Base-by-base conservation (phyloP, 1,140 invertebrate species). In the Zaprionus africanus region DNA sequence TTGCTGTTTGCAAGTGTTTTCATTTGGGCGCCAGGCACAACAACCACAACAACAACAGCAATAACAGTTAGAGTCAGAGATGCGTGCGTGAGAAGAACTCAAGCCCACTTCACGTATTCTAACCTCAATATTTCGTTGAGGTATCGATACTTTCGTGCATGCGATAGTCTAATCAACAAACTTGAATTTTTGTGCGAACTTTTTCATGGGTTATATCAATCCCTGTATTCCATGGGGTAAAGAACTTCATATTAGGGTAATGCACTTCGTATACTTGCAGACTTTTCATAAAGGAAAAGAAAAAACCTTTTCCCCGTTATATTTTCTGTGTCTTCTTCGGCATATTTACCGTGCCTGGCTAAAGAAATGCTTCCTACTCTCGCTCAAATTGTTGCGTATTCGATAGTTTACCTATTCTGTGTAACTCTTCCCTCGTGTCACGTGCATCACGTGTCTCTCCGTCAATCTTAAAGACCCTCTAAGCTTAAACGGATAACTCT, bases 11-110 rank as follows among this genome's bases (percentile, higher is more conserved):
- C 24, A 28, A 26, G 19, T 53, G 49, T 64, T 43, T 54, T 28
- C 51, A 63, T 79, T 79, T 43, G 62, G 77, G 73, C 62, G 74
- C 73, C 74, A 72, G 24, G n/a, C 17, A 46, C n/a, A 46, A 17
- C 41, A 46, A 11, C 41, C n/a, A 17, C 41, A 46, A 43, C 15
- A 43, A 43, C 15, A 43, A 43, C 41, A 60, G 63, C n/a, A 46
- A 46, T 46, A 36, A 60, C 64, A 54, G 26, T 54, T 36, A 60
- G n/a, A 13, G 51, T 38, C 57, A 49, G 65, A 19, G 71, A 57
- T 69, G 71, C 28, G 12, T 19, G 36, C 38, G 58, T 74, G 64
- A 56, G 41, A 38, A 26, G 31, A 69, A 3, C 1, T 28, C 4
- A 11, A 24, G 12, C 7, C 11, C 9, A 51, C 11, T 12, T 12